Evolutionary conservation across 2,888 invertebrate species (phyloP).

Genomic region (Julus scandinavius): DNA sequence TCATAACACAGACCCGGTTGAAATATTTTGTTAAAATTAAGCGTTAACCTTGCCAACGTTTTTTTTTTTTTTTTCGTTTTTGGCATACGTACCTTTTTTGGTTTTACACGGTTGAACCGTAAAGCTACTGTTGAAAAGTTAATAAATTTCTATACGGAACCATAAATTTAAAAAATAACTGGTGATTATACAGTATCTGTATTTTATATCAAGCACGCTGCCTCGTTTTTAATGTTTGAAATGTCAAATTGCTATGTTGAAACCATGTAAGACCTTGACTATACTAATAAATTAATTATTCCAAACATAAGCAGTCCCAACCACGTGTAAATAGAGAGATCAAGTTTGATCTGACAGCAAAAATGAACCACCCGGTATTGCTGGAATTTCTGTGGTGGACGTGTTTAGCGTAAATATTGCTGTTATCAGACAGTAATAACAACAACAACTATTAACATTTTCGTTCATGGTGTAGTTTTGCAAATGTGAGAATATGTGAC

Average conservation of each 20-base stretch:
- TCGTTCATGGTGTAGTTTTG: too few relatives aligned
- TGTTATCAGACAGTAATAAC: too few relatives aligned
- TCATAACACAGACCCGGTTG: not conserved
- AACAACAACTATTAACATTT: too few relatives aligned
- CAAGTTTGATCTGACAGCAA: too few relatives aligned
- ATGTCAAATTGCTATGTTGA: not conserved
- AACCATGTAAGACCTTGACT: not conserved
- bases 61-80: not conserved
- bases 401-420: too few relatives aligned
- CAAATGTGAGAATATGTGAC: too few relatives aligned
- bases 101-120: not conserved
- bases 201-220: not conserved
- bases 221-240: not conserved
- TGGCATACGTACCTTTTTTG: not conserved
- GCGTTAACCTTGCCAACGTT: not conserved
- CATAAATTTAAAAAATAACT: not conserved
- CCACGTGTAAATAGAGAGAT: too few relatives aligned
- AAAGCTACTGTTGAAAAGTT: conserved; percentile 24
- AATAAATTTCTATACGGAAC: not conserved
- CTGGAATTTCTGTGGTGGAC: too few relatives aligned
- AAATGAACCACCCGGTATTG: too few relatives aligned
- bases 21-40: too few relatives aligned
- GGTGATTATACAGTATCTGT: not conserved
- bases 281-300: not conserved
- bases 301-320: too few relatives aligned